Evolutionary conservation across 2,113 vertebrate genomes (phyloP).

Genomic region (Morone saxatilis): DNA sequence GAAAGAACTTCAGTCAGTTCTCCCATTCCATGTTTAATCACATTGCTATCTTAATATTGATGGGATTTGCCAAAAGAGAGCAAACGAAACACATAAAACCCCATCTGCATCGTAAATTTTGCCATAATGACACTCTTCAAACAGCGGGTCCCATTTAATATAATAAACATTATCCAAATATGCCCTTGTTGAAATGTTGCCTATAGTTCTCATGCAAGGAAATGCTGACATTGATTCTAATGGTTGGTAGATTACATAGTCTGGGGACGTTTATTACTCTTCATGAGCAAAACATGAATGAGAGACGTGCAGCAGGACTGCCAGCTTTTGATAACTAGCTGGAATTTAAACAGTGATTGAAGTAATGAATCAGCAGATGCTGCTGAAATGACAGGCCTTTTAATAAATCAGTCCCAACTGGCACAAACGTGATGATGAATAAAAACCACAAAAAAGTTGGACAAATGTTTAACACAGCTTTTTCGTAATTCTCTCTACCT

Average conservation of each 20-base stretch:
- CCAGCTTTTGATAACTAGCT: conserved; percentile 54
- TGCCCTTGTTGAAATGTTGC: conserved; percentile 45
- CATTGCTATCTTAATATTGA: conserved; percentile 36
- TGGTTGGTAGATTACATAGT: conserved; percentile 58
- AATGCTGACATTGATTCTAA: conserved; percentile 62
- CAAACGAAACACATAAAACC: conserved; percentile 44
- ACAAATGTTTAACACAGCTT: conserved; percentile 12
- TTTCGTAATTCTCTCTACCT: conserved; percentile 2
- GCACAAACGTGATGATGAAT: conserved; percentile 20
- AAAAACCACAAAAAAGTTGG: conserved; percentile 25
- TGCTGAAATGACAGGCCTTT: conserved; percentile 31
- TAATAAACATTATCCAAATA: conserved; percentile 69
- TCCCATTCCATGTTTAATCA: conserved; percentile 38
- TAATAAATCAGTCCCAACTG: conserved; percentile 45
- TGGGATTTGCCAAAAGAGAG: conserved; percentile 42
- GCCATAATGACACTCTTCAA: conserved; percentile 67
- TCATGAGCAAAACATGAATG: conserved; percentile 53
- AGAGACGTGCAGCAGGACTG: conserved; percentile 18
- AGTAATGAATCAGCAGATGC: conserved; percentile 41
- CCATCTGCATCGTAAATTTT: conserved; percentile 45
- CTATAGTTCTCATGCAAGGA: conserved; percentile 54
- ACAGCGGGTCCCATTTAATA: conserved; percentile 51
- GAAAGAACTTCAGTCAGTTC: conserved; percentile 10
- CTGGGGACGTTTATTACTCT: conserved; percentile 59
- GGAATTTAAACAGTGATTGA: conserved; percentile 40